Conservation (phyloP, 2,888 invertebrate species). For the Dolichomitus sp. region DNA sequence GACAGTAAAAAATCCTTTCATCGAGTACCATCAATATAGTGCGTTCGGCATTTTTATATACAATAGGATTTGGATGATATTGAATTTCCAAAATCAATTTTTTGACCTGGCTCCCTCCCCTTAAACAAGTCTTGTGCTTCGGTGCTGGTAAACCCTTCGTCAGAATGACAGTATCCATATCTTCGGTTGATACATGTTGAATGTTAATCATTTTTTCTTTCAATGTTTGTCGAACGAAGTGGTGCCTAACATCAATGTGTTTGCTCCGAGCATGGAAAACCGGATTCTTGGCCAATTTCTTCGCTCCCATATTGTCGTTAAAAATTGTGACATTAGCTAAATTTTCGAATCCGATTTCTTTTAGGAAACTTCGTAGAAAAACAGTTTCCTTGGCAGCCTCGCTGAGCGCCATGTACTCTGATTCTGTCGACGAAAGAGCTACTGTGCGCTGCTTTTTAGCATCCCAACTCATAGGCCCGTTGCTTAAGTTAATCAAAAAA, state of each 20-base stretch:
- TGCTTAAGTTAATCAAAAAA: constrained; percentile 48
- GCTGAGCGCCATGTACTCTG: constrained; percentile 52
- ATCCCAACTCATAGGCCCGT: constrained; percentile 48
- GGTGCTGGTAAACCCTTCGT: constrained; percentile 50
- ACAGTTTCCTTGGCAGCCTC: constrained; percentile 47
- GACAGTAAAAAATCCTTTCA: too few species aligned
- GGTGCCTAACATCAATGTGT: constrained; percentile 59
- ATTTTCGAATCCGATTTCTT: constrained; percentile 9
- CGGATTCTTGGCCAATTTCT: constrained; percentile 41
- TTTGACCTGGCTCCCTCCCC: too few species aligned
- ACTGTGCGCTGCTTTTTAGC: constrained; percentile 56
- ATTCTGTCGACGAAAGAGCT: constrained; percentile 55
- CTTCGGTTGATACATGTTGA: constrained; percentile 34
- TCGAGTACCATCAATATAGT: too few species aligned
- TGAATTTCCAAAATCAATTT: too few species aligned
- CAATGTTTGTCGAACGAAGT: constrained; percentile 51
- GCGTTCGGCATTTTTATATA: too few species aligned
- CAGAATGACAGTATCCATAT: constrained; percentile 56
- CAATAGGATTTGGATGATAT: too few species aligned
- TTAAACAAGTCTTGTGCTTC: constrained; percentile 43
- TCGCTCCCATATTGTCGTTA: constrained; percentile 54
- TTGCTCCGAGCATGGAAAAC: constrained; percentile 57
- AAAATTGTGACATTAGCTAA: constrained; percentile 11
- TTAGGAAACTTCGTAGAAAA: constrained; percentile 23
- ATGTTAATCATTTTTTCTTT: constrained; percentile 12